Percentiles rank a stretch among this genome's conserved stretches.
phyloP scores from a whole-genome alignment of 2,113 vertebrate species.

The Erinaceus europaeus region DNA sequence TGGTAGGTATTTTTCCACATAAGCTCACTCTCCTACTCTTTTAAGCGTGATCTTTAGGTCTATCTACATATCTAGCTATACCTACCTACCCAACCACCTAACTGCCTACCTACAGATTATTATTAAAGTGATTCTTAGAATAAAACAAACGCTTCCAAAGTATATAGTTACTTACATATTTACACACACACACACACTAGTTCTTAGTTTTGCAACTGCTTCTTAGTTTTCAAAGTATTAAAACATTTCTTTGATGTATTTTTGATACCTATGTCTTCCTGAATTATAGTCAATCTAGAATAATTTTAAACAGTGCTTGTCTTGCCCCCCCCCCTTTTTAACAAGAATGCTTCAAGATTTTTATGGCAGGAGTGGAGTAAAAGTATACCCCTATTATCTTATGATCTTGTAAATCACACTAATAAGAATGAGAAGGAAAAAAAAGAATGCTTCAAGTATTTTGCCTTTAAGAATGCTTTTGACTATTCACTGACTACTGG shows the following conservation, averaged over 20 bases:
- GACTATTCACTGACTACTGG: neutral
- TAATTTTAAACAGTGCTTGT: neutral
- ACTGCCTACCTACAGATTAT: neutral
- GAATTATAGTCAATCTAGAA: neutral
- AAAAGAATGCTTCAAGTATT: no score
- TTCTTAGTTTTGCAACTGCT: neutral
- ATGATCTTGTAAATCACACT: no score
- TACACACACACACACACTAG: neutral
- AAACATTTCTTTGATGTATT: neutral
- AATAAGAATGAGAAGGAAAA: no score
- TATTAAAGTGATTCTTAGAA: neutral
- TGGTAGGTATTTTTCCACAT: neutral
- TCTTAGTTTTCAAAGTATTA: neutral
- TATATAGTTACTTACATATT: neutral
- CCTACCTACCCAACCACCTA: no score
- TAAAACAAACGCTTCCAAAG: neutral
- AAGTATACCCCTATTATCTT: no score
- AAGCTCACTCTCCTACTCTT: neutral
- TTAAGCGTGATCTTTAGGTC: neutral
- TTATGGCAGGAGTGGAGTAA: no score
- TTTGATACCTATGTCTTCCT: neutral
- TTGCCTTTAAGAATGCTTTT: neutral
- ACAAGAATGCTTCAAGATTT: constrained; percentile 8
- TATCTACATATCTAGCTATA: neutral
- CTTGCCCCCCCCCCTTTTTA: constrained; percentile 8